Evolutionary conservation across 2,113 vertebrate species (phyloP), one percentile per base, ranked within the genome.

Genomic region (Galbula dea): DNA sequence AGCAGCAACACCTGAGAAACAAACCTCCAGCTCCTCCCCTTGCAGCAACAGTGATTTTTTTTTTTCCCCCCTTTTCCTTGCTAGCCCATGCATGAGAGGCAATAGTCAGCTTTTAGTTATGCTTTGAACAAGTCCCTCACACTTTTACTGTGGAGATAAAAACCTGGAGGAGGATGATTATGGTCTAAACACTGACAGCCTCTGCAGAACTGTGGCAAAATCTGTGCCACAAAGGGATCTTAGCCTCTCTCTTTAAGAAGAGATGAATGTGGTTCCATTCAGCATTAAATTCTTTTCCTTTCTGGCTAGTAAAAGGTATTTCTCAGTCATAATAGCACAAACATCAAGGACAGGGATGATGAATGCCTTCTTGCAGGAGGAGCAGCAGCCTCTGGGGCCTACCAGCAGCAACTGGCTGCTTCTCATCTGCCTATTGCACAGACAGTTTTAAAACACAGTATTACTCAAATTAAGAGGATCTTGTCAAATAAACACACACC

Each of bases 81-180:
- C 48, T 4, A 36, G 32, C 18, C 13, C 15, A 22, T 1, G 1
- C 6, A 1, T 7, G 2, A 12, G 9, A 16, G 10, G 3, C 51
- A 67, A 72, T 5, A 51, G 2, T 55, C 63, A 73, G 29, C 59
- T 69, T 46, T 73, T 66, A 73, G 29, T 45, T 16, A 6, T 0
- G 3, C 39, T 9, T 2, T 48, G 66, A 73, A 27, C 22, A 73
- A 69, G 8, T 9, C 12, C 13, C 29, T 23, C 2, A 0, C 11
- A 13, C 10, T 30, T 30, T 2, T 7, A 10, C 43, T 34, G 32
- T 1, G 0, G 22, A 71, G 23, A 36, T 18, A 45, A 78, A 75
- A 45, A 23, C 68, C 43, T 11, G 39, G n/a, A 41, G 29, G 5
- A 55, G 17, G 2, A 46, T 7, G 5, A 71, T 14, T 17, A 21